Base-by-base conservation (phyloP, 2,113 vertebrate species). In the Lipophrys pholis region DNA sequence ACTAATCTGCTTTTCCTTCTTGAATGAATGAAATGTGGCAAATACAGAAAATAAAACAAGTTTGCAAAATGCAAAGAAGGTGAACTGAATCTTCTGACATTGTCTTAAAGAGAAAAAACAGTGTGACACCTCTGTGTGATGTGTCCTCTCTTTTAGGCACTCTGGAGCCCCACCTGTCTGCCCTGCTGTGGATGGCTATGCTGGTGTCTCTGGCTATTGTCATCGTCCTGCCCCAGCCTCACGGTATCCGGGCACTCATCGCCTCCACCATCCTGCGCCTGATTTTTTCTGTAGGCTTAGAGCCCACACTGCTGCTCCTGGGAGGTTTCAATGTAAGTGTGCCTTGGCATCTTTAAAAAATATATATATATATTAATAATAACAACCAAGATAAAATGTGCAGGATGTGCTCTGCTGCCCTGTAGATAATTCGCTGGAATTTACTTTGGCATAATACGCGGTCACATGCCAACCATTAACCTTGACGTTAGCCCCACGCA, bases 241-340 rank as follows among this genome's bases (percentile, higher is more conserved):
- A 99, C 0, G 97, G 97, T 58, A 96, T 99, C 89, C 93, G 98
- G 16, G 97, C 97, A 5, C 91, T 99, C 35, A 98, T 99, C 6
- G 97, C 97, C 11, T 98, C 97, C 65, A 98, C 95, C 2, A 99
- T 99, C 68, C 87, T 99, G 9, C 94, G 98, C 0, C 91, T 99
- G 10, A 99, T 99, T 81, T 99, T 99, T 84, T 99, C 97, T 0
- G 96, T 98, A 0, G 98, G 98, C 7, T 86, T 98, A n/a, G 97
- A 99, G 41, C 97, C 97, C 59, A 99, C 97, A 0, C 63, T 99
- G 41, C 96, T 98, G 73, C 93, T 99, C 3, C 94, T 99, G 58
- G 98, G 98, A 9, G 97, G 94, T 0, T 99, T 98, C 90, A 99
- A 99, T 0, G 98, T 99, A 85, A 97, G 97, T 89, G 12, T 45